Base-by-base conservation (phyloP, 1,140 invertebrate species). In the Pseudomyrmex dendroicus region DNA sequence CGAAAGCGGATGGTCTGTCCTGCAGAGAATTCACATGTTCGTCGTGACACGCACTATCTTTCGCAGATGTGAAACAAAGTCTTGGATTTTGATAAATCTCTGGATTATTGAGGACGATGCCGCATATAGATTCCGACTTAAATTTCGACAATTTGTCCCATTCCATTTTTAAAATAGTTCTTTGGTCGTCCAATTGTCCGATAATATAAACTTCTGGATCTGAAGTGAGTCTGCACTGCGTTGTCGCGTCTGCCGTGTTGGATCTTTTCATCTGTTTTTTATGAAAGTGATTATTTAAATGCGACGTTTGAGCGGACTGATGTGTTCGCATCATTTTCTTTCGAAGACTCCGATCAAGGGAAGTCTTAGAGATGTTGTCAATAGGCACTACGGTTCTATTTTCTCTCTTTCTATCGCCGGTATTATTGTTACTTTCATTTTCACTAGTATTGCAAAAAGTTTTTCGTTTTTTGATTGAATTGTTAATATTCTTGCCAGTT, bases 1-100 rank as follows among this genome's bases (percentile, higher is more conserved):
- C 93, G 80, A 94, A 94, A 5, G 93, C 93, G 4, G 93, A 94
- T 1, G 66, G 10, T 59, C 63, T 76, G 70, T 82, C 59, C 12
- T 62, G 62, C 1, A 44, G 17, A n/a, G 17, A 67, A 15, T 46
- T 35, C 52, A 10, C 10, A 1, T n/a, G n/a, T 5, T 62, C 62
- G 25, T 67, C 22, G 12, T 12, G 56, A n/a, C 22, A 80, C 15
- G 9, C 50, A 10, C 76, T 17, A n/a, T 64, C 46, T 15, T 44
- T 35, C 15, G 52, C 8, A 5, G 44, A 13, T 8, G 48, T 13
- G 8, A 13, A 13, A n/a, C 50, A 48, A 13, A 44, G 1, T 22
- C n/a, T 59, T 25, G 48, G 20, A 3, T 35, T 48, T 12, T 46
- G 15, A 15, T 68, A 70, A 8, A 22, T 35, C 44, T 62, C 80